Evolutionary conservation across 2,888 invertebrate genomes (phyloP).

Genomic region (Drosophila meridiana): DNA sequence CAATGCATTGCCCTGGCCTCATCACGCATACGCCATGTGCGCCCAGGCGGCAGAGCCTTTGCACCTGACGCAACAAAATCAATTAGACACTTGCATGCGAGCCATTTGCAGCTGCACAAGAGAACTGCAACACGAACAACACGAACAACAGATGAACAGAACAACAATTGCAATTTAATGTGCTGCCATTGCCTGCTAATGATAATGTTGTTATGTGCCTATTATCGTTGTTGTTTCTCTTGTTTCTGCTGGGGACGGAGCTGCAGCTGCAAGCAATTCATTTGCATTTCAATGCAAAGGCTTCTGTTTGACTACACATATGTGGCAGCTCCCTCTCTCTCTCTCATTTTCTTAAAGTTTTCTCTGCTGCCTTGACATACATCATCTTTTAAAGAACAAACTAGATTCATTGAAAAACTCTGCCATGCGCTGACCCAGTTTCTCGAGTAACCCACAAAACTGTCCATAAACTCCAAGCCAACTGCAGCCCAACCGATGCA

Average conservation of each 20-base stretch:
- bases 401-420: neutral
- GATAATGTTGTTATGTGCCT: slow-evolving; percentile 73
- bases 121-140: neutral
- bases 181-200: slow-evolving; percentile 57
- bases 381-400: neutral
- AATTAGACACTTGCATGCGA: slow-evolving; percentile 63
- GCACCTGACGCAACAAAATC: slow-evolving; percentile 61
- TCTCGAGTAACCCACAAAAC: neutral
- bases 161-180: slow-evolving; percentile 68
- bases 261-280: slow-evolving; percentile 40
- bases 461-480: neutral
- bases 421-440: slow-evolving; percentile 21
- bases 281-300: slow-evolving; percentile 61
- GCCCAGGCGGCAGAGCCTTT: slow-evolving; percentile 21
- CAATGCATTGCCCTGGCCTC: slow-evolving; percentile 14
- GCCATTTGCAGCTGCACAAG: slow-evolving; percentile 21
- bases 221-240: slow-evolving; percentile 57
- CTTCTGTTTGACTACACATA: slow-evolving; percentile 3
- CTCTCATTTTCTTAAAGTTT: neutral
- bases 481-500: slow-evolving; percentile 5
- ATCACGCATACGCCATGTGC: slow-evolving; percentile 48
- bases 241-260: slow-evolving; percentile 9
- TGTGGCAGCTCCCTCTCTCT: neutral
- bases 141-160: slow-evolving; percentile 21
- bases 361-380: neutral